A percentile compares a stretch with the other conserved stretches of the same genome.
These are phyloP conservation scores for Dermochelys coriacea DNA, from an alignment of 2,797 vertebrate genomes.

Conservation along the genomic window DNA sequence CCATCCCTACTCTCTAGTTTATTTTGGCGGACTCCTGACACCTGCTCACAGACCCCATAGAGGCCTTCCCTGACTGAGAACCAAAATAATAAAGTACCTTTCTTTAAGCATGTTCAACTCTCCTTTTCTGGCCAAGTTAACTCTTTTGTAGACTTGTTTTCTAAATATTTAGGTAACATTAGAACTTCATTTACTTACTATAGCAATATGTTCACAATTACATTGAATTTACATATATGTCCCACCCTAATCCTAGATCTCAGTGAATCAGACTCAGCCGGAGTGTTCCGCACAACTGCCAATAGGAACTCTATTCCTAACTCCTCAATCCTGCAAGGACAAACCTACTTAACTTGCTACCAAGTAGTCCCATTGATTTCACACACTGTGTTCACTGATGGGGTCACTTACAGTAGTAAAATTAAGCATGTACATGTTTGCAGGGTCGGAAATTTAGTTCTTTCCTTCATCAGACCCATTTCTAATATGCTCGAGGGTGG, in stretches of 20 bases:
- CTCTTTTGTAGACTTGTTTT: neutral
- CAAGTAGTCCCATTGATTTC: neutral
- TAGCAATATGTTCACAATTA: neutral
- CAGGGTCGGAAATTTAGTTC: neutral
- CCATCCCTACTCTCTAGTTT: no score
- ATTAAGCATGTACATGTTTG: neutral
- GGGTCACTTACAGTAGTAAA: neutral
- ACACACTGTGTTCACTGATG: accelerated
- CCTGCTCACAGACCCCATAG: no score
- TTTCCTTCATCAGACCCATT: neutral
- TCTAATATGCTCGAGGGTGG: neutral
- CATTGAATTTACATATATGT: neutral
- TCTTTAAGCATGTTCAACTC: neutral
- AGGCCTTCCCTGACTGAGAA: no score
- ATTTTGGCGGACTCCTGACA: no score
- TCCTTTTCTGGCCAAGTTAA: neutral
- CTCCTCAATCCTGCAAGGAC: neutral
- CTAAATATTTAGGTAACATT: neutral
- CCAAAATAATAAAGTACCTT: neutral
- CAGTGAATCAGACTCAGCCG: neutral
- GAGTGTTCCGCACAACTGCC: neutral
- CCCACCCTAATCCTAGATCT: neutral
- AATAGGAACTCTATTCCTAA: neutral
- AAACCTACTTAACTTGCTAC: neutral
- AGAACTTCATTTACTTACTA: neutral